Conservation (phyloP, 1,140 invertebrate species). For the Rhopalosiphum maidis region DNA sequence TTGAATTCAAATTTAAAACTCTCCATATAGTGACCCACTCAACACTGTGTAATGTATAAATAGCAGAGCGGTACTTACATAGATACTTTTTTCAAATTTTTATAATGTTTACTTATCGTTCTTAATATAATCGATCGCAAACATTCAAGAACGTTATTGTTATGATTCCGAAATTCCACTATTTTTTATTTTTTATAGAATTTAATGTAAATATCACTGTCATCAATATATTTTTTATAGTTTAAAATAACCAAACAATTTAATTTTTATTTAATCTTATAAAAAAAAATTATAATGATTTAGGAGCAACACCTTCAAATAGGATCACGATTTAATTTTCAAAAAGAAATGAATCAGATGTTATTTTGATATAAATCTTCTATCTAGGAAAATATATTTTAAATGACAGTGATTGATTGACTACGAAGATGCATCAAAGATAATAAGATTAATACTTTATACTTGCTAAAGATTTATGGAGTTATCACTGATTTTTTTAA, state of each 20-base stretch:
- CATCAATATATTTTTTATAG: neutral
- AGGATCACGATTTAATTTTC: neutral
- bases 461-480: neutral
- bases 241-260: neutral
- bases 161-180: neutral
- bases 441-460: neutral
- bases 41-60: too few species aligned
- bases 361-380: neutral
- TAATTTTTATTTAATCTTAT: neutral
- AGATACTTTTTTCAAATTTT: too few species aligned
- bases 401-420: conserved; percentile 33
- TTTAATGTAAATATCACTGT: neutral
- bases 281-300: neutral
- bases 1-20: too few species aligned
- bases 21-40: too few species aligned
- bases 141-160: neutral
- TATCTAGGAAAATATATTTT: neutral
- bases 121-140: neutral
- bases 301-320: neutral
- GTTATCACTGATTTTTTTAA: neutral
- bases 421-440: neutral
- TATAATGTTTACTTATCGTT: neutral
- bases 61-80: too few species aligned
- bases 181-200: too few species aligned
- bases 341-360: conserved; percentile 7